Evolutionary conservation across 2,888 invertebrate species (phyloP).

Genomic region (Leucophora obtusa): DNA sequence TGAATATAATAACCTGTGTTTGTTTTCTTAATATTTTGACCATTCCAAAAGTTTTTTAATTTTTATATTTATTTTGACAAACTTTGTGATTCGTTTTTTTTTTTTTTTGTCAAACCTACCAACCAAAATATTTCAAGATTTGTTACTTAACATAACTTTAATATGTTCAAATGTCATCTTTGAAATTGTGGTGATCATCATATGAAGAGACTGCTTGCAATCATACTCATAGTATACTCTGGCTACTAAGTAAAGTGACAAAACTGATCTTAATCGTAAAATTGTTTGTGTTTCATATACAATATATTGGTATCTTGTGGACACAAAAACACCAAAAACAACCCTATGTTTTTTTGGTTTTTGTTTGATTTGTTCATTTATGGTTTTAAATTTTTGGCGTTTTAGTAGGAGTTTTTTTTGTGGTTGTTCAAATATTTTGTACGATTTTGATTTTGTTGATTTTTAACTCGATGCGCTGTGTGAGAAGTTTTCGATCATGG

Average conservation of each 20-base stretch:
- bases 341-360: slow-evolving; percentile 5
- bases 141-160: slow-evolving; percentile 65
- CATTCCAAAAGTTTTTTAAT: slow-evolving; percentile 28
- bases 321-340: neutral
- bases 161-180: slow-evolving; percentile 64
- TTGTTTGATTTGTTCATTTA: slow-evolving; percentile 18
- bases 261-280: slow-evolving; percentile 68
- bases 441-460: slow-evolving; percentile 45
- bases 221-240: neutral
- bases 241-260: slow-evolving; percentile 62
- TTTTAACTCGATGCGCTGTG: slow-evolving; percentile 34
- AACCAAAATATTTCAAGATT: slow-evolving; percentile 61
- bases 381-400: slow-evolving; percentile 47
- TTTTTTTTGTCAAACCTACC: slow-evolving; percentile 5
- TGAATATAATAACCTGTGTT: neutral
- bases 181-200: slow-evolving; percentile 43
- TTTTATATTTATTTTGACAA: slow-evolving; percentile 58
- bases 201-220: neutral
- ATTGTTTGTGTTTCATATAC: slow-evolving; percentile 55
- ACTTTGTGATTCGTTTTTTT: slow-evolving; percentile 10
- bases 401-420: slow-evolving; percentile 55
- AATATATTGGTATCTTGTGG: slow-evolving; percentile 18
- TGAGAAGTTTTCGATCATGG: slow-evolving; percentile 65
- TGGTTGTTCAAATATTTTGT: slow-evolving; percentile 25
- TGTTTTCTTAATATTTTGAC: slow-evolving; percentile 26